Base-by-base conservation (phyloP, 1,140 invertebrate species). In the Drosophila navojoa region DNA sequence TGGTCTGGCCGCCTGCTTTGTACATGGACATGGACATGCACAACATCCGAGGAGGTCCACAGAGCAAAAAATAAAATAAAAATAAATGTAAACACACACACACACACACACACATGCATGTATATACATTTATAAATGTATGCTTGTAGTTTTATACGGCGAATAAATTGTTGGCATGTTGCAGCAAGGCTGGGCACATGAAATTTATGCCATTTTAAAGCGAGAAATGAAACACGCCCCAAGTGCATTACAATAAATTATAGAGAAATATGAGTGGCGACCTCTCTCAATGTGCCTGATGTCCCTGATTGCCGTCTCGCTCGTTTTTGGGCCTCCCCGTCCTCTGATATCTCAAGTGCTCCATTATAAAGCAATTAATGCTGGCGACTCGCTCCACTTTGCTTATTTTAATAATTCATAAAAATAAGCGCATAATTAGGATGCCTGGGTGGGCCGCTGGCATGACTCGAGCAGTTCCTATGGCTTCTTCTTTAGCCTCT, bases 221-320 rank as follows among this genome's bases (percentile, higher is more conserved):
- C 84, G 84, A 90, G 84, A 89, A 89, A 89, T 89, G 80, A 90
- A 89, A 89, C 85, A 89, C 85, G 84, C 84, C 84, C 85, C 80
- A 77, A 90, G 77, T 90, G 80, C 84, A 89, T 90, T 89, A 90
- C 85, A 89, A 89, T 89, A 89, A 89, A 89, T 90, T 89, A 90
- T 79, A 90, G 77, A 84, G 84, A 89, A 89, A 87, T 87, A 87
- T 87, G 84, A 89, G 79, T 38, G 9, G 44, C 49, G 49, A 22
- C 35, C 42, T 45, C 38, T 58, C 13, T 29, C 32, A 16, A 45
- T 53, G 16, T 2, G 32, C 13, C 61, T 42, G 22, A 15, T 40
- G 38, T 54, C 22, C n/a, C 27, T 22, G 19, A 16, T 16, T 6
- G 13, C 32, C 7, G 6, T 11, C 40, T 40, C 38, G 62, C n/a